phyloP scores from a whole-genome alignment of 2,113 vertebrate genomes.

The Parotia lawesii region DNA sequence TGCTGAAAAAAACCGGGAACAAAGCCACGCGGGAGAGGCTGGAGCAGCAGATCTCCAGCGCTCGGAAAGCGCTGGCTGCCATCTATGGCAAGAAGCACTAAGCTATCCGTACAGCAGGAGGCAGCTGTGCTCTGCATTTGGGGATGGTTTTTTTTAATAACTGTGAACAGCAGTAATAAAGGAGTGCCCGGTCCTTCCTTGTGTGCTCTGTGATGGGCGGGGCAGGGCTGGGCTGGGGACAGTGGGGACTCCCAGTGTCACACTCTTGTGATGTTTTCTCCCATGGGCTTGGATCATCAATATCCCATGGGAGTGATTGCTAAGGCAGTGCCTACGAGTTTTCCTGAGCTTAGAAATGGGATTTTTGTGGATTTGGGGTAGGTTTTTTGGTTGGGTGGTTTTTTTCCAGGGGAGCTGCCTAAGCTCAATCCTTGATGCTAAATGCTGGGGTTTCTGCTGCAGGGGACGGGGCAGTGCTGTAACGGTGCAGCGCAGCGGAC shows the following conservation, averaged over 20 bases:
- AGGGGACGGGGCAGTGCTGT: fast-evolving
- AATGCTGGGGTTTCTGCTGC: neutral
- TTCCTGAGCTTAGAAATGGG: neutral
- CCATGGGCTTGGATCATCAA: fast-evolving
- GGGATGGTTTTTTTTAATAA: neutral
- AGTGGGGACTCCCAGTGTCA: neutral
- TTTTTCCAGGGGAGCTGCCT: neutral
- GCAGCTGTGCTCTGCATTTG: neutral
- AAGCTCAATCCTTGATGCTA: fast-evolving
- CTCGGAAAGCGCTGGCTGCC: constrained; percentile 78
- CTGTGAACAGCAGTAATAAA: neutral
- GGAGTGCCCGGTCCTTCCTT: neutral
- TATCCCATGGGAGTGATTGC: fast-evolving
- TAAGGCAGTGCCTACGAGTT: too few relatives aligned
- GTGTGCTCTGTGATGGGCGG: fast-evolving
- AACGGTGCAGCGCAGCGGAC: too few relatives aligned
- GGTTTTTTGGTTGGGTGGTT: neutral
- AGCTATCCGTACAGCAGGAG: neutral
- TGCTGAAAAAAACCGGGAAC: constrained; percentile 83
- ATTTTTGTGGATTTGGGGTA: neutral
- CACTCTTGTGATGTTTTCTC: neutral
- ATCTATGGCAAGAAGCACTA: constrained; percentile 70
- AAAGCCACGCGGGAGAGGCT: constrained; percentile 85
- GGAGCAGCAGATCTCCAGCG: constrained; percentile 83
- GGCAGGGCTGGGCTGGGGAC: fast-evolving